Conservation (phyloP, 2,113 vertebrate species). For the Origma solitaria region DNA sequence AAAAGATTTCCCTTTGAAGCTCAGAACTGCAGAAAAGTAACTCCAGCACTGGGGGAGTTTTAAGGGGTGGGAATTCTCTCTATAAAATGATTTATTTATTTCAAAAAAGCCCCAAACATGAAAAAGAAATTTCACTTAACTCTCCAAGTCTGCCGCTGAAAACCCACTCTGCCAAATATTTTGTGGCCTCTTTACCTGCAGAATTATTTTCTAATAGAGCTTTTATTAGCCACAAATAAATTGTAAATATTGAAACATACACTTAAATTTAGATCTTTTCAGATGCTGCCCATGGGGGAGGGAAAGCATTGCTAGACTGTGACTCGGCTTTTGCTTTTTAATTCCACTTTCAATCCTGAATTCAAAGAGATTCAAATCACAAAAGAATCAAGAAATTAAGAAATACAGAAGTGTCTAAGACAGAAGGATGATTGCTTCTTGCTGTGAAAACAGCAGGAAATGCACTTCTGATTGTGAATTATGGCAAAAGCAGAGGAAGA, state of each 20-base stretch:
- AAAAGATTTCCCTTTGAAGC: not conserved
- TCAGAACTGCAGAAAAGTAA: not conserved
- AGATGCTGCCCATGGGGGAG: not conserved
- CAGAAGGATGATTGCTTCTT: not conserved
- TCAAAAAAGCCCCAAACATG: rapidly evolving
- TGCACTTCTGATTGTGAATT: not conserved
- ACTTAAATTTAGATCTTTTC: not conserved
- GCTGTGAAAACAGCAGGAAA: not conserved
- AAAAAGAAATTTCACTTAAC: not conserved
- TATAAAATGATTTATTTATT: not conserved
- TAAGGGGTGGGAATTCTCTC: not conserved
- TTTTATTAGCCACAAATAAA: not conserved
- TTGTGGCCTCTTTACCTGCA: not conserved
- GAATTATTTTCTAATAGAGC: not conserved
- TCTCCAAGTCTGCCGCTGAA: not conserved
- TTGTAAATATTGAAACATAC: not conserved
- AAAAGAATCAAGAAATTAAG: not conserved
- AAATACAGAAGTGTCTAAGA: not conserved
- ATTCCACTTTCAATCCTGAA: not conserved
- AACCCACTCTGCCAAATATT: not conserved
- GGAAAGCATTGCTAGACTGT: not conserved
- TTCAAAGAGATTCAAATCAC: not conserved
- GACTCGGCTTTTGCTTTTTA: not conserved
- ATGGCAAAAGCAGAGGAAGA: not conserved
- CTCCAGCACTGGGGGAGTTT: not conserved